Conservation (phyloP, 2,888 invertebrate species). For the Eugnorisma glareosa region DNA sequence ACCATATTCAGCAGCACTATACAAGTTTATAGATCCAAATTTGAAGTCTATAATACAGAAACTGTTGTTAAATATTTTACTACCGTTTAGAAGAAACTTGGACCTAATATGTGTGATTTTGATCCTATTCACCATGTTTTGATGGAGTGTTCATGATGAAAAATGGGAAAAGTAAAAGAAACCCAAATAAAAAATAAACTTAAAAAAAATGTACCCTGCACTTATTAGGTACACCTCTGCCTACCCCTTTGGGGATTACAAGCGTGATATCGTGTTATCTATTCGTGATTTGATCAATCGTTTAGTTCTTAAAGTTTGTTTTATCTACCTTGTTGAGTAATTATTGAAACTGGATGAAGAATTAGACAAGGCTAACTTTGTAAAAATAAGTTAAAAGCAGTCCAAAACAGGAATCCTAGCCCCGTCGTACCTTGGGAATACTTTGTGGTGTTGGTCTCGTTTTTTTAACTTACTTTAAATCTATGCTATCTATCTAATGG, state of each 20-base stretch:
- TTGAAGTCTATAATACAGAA: neutral
- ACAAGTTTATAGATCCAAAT: neutral
- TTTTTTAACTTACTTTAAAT: neutral
- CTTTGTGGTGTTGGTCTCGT: neutral
- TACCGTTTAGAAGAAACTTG: neutral
- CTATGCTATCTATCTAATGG: too few species aligned
- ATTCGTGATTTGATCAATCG: neutral
- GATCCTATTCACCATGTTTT: neutral
- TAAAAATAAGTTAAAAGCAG: neutral
- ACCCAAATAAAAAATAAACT: neutral
- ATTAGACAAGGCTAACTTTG: neutral
- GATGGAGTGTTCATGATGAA: neutral
- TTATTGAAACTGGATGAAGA: neutral
- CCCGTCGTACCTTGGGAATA: constrained; percentile 1
- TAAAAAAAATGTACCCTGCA: too few species aligned
- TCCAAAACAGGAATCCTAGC: neutral
- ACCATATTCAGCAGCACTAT: neutral
- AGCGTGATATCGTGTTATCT: neutral
- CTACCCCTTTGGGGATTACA: neutral
- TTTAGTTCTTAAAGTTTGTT: neutral
- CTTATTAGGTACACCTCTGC: neutral
- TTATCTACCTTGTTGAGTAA: neutral
- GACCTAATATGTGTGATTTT: neutral
- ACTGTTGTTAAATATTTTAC: neutral
- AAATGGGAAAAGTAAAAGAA: neutral